Evolutionary conservation across 2,113 vertebrate genomes (phyloP).

Genomic region (Montifringilla adamsi): DNA sequence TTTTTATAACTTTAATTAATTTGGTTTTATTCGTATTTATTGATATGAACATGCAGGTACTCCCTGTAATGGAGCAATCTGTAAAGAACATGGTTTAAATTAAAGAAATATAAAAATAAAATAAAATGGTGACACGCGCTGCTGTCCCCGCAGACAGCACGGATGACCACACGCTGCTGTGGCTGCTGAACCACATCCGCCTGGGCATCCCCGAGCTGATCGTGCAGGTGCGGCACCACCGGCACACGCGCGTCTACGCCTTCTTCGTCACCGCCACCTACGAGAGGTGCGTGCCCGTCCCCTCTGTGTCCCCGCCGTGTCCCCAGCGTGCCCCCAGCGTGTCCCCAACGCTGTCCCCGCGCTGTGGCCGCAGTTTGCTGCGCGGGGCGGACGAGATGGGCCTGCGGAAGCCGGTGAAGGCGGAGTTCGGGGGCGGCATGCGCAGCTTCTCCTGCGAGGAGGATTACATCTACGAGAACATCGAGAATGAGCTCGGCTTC

Average conservation of each 20-base stretch:
- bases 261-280: constrained; percentile 97
- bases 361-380: constrained; percentile 78
- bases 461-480: constrained; percentile 97
- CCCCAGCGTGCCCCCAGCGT: not conserved
- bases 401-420: constrained; percentile 88
- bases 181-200: constrained; percentile 96
- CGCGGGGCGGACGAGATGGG: constrained; percentile 93
- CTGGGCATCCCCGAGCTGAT: constrained; percentile 96
- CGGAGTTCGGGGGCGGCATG: constrained; percentile 89
- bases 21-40: too few relatives aligned
- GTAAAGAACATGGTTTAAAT: too few relatives aligned
- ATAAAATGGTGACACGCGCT: fast-evolving
- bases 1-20: too few relatives aligned
- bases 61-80: too few relatives aligned
- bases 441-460: constrained; percentile 92
- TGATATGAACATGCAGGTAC: too few relatives aligned
- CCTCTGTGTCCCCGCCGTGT: fast-evolving
- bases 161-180: constrained; percentile 97
- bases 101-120: too few relatives aligned
- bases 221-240: constrained; percentile 95
- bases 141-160: constrained; percentile 78
- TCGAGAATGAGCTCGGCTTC: constrained; percentile 93
- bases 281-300: constrained; percentile 80
- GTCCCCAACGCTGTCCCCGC: not conserved
- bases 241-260: constrained; percentile 87